phyloP scores from a whole-genome alignment of 2,797 vertebrate genomes.

The Propithecus perrieri region DNA sequence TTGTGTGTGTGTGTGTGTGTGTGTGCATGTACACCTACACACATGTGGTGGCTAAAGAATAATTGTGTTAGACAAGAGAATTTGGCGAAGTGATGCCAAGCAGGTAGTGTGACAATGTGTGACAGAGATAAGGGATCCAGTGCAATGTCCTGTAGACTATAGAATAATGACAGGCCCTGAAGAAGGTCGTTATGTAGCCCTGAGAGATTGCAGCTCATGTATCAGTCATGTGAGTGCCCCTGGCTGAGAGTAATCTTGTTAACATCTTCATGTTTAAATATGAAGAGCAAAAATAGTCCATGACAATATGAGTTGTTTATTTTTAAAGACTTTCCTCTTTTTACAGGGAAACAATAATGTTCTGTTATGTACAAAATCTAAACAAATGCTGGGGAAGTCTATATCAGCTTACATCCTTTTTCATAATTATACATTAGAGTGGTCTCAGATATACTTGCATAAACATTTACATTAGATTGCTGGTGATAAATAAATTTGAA shows the following conservation, averaged over 20 bases:
- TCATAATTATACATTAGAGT: not conserved
- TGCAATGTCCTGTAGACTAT: not conserved
- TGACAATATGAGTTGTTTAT: not conserved
- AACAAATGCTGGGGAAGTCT: not conserved
- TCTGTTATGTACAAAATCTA: not conserved
- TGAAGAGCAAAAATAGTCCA: not conserved
- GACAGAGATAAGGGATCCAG: not conserved
- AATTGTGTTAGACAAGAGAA: not conserved
- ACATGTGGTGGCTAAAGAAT: not conserved
- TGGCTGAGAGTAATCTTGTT: not conserved
- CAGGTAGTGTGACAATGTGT: not conserved
- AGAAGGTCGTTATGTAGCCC: not conserved
- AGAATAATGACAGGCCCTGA: not conserved
- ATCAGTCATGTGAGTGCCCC: not conserved
- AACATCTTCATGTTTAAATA: constrained; percentile 19
- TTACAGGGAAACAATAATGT: not conserved
- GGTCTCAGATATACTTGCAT: not conserved
- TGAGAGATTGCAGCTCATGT: not conserved
- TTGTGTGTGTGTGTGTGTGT: not conserved
- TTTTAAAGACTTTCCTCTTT: constrained; percentile 1
- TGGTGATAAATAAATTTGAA: not conserved
- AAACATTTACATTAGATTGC: not conserved
- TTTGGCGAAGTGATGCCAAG: not conserved
- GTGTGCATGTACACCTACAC: no score
- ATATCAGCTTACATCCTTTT: not conserved